These are phyloP conservation scores for Agrilus planipennis DNA, from an alignment of 1,140 invertebrate species.

Conservation along the genomic window DNA sequence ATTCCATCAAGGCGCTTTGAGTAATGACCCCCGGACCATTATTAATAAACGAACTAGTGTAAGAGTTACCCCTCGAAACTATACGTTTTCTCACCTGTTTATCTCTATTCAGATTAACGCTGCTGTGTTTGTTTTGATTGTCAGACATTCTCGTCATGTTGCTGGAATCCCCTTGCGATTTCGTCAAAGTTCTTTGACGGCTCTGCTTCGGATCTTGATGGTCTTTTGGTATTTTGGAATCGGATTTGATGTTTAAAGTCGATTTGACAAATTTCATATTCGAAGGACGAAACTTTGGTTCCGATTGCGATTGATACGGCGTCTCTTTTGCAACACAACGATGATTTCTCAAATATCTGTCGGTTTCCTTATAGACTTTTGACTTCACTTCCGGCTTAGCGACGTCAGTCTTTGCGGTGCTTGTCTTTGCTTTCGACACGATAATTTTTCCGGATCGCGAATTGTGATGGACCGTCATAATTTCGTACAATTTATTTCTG, in stretches of 20 bases:
- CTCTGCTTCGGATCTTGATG: too few relatives aligned
- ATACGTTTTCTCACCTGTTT: neutral
- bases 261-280: conserved; percentile 7
- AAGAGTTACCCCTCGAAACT: conserved; percentile 16
- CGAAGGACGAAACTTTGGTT: conserved; percentile 13
- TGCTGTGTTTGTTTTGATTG: neutral
- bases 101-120: neutral
- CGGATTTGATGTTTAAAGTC: conserved; percentile 11
- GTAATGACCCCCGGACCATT: conserved; percentile 32
- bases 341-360: conserved; percentile 10
- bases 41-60: conserved; percentile 24
- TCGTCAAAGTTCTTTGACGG: too few relatives aligned
- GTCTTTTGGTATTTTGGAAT: conserved; percentile 15
- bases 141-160: neutral
- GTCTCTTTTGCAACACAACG: conserved; percentile 10
- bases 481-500: conserved; percentile 78
- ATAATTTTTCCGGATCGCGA: conserved; percentile 5
- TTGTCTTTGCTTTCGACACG: conserved; percentile 17
- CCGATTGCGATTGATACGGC: conserved; percentile 12
- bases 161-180: too few relatives aligned
- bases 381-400: conserved; percentile 7
- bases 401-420: too few relatives aligned
- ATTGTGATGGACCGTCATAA: conserved; percentile 44
- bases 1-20: conserved; percentile 30
- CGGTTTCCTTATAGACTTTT: conserved; percentile 11